Percentiles rank a stretch among this genome's conserved stretches.
phyloP scores from a whole-genome alignment of 2,888 invertebrate genomes.

The Phortica okadai region DNA sequence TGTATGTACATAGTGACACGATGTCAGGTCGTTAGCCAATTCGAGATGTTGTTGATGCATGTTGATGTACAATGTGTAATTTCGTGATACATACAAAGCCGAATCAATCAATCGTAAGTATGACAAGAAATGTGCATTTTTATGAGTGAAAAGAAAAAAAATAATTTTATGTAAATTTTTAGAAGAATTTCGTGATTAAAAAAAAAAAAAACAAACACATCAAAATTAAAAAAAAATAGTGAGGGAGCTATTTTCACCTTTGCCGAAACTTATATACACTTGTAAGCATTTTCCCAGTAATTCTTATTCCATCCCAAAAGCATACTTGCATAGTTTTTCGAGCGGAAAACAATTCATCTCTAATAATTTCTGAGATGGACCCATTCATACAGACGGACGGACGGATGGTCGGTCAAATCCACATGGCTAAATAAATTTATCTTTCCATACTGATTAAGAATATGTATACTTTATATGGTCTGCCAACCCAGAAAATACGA shows the following conservation, averaged over 20 bases:
- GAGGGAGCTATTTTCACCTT: neutral
- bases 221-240: neutral
- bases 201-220: neutral
- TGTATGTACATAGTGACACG: slow-evolving; percentile 29
- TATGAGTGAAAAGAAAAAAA: neutral
- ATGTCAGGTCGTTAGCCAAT: slow-evolving; percentile 34
- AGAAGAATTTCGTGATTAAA: neutral
- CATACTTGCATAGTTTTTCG: too few species aligned
- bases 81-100: neutral
- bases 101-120: neutral
- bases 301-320: too few species aligned
- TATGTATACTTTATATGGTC: too few species aligned
- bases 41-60: slow-evolving; percentile 7
- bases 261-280: too few species aligned
- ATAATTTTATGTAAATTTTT: neutral
- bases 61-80: slow-evolving; percentile 39
- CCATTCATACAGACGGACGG: neutral
- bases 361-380: too few species aligned
- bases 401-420: too few species aligned
- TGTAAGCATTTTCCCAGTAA: too few species aligned
- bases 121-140: slow-evolving; percentile 15
- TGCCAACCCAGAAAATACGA: too few species aligned
- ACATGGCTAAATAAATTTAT: too few species aligned
- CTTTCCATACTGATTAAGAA: too few species aligned
- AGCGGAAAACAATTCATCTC: too few species aligned